Evolutionary conservation across 2,797 vertebrate genomes (phyloP).

Genomic region (Molossus alvarezi): DNA sequence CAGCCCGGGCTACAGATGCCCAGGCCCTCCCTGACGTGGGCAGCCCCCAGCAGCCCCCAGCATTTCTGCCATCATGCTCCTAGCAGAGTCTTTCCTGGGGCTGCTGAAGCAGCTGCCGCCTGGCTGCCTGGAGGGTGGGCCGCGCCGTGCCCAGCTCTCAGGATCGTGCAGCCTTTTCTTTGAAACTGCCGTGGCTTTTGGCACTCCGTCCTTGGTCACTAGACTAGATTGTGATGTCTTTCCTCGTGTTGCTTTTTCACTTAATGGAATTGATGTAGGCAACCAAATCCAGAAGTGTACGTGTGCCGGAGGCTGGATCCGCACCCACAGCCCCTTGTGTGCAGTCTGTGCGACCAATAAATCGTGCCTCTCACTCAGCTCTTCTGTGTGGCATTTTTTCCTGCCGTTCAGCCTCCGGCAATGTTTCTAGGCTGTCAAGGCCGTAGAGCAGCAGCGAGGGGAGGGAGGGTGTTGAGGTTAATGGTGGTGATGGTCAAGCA

Average conservation of each 20-base stretch:
- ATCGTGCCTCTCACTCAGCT: slow-evolving; percentile 59
- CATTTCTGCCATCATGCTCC: background rate
- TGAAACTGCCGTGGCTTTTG: background rate
- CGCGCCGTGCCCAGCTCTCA: background rate
- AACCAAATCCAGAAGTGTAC: background rate
- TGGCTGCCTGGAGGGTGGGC: background rate
- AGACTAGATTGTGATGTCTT: background rate
- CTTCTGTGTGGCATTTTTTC: background rate
- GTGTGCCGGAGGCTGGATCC: background rate
- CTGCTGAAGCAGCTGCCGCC: background rate
- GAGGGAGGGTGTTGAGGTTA: background rate
- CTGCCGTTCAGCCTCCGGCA: background rate
- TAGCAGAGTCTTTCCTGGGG: background rate
- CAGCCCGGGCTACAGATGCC: background rate
- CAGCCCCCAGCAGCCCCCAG: background rate
- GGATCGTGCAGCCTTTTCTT: background rate
- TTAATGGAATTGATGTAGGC: slow-evolving; percentile 30
- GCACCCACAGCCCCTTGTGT: background rate
- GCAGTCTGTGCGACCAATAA: slow-evolving; percentile 74
- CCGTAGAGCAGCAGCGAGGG: background rate
- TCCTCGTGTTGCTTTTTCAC: slow-evolving; percentile 66
- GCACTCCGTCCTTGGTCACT: slow-evolving; percentile 19
- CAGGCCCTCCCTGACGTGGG: background rate
- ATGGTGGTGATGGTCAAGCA: background rate
- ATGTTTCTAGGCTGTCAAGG: rapidly evolving